Evolutionary conservation across 1,140 invertebrate species (phyloP), one percentile per base, ranked within the genome.

Genomic region (Drosophila ambigua): DNA sequence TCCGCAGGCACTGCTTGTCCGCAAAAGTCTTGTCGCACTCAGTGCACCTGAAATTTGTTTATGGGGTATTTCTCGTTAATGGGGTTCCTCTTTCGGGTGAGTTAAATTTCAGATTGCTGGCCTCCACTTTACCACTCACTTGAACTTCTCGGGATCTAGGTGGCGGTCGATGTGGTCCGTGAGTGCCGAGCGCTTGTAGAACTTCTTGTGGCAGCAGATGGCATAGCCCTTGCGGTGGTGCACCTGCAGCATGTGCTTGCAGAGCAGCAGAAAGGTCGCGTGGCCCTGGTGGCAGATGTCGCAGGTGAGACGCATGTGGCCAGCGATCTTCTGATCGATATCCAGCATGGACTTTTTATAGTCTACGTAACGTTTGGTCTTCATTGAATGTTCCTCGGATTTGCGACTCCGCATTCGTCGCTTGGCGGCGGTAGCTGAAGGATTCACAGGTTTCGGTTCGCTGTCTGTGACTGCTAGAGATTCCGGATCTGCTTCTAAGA

Each of bases 91-190:
- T 8, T 28, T 15, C 39, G n/a, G 49, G n/a, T 16, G 5, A 8
- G 7, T 4, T 5, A 20, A 52, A 49, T 15, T 24, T 43, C 15
- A 48, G 20, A 57, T 54, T 26, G 61, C 43, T 35, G 58, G 43
- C 28, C 64, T 62, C 53, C 69, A 79, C 76, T 72, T 76, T 81
- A 90, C 79, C 76, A 77, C 85, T 88, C 77, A 90, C 90, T 90
- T 90, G 59, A 84, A 90, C 60, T 76, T 87, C 64, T 90, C 82
- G 16, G 88, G 88, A 77, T 90, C 73, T 5, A 72, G 35, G 59
- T 91, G 90, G 0, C 85, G 72, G 44, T 90, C 85, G 5, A 91
- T 88, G 48, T 91, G 90, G 54, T 91, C 82, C 45, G 87, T 79
- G 48, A 91, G 77, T 9, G 84, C 72, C 44, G 74, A 78, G 11